Conservation (phyloP, 2,113 vertebrate species). For the Heloderma charlesbogerti region DNA sequence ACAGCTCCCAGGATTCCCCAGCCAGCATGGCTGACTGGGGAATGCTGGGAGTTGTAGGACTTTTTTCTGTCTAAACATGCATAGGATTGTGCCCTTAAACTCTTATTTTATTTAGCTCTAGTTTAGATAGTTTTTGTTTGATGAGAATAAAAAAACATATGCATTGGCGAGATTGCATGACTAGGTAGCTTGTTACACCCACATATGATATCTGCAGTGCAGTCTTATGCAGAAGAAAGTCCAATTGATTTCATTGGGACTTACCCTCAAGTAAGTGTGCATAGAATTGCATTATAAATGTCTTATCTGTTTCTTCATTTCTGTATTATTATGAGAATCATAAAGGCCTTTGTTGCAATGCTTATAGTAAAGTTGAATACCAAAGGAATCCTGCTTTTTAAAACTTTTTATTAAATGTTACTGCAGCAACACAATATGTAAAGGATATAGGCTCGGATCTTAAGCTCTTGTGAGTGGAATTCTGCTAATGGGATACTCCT, state of each 20-base stretch:
- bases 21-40: too few relatives aligned
- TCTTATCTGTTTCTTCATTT: conserved; percentile 10
- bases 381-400: conserved; percentile 36
- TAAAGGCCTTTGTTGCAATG: conserved; percentile 41
- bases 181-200: neutral
- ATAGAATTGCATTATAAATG: neutral
- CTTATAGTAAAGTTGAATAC: conserved; percentile 54
- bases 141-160: neutral
- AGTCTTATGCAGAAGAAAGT: neutral
- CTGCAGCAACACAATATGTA: neutral
- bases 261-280: neutral
- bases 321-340: conserved; percentile 27
- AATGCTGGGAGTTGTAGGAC: too few relatives aligned
- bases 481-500: neutral
- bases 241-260: neutral
- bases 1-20: too few relatives aligned
- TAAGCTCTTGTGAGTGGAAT: neutral
- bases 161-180: neutral
- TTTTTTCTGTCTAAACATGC: too few relatives aligned
- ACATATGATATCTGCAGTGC: neutral
- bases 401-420: neutral
- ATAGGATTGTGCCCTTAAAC: too few relatives aligned
- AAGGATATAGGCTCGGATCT: neutral
- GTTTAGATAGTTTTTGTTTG: conserved; percentile 16
- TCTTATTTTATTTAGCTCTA: neutral